Evolutionary conservation across 2,113 vertebrate genomes (phyloP), one percentile per base, ranked within the genome.

Genomic region (Muntiacus reevesi): DNA sequence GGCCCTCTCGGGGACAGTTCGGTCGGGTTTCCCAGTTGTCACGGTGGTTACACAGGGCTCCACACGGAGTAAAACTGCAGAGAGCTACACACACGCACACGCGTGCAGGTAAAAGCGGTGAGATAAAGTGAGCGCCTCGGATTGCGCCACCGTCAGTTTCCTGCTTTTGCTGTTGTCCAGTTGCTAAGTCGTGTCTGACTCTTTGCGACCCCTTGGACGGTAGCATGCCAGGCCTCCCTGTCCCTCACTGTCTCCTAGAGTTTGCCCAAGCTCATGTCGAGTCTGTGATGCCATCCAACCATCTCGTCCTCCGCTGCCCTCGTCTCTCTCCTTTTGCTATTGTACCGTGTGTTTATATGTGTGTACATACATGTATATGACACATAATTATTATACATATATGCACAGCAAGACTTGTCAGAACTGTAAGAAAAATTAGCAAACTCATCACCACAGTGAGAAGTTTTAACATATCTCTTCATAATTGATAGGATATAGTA

Each of bases 61-160:
- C 23, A 1, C 25, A 0, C 2, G 83, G 7, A 33, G 12, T 7
- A 14, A 27, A 59, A 3, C 6, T 28, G 15, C 82, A 67, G 23
- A 54, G 12, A 11, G 45, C 83, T 1, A 0, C 83, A 25, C 30
- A 7, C n/a, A 28, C 21, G 1, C 11, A 5, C 1, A 2, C 4
- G 2, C 14, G 17, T 7, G 40, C 40, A 3, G 1, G 36, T 2
- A 17, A 11, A 6, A 12, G 16, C 16, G 0, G 28, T 5, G 27
- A 45, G 2, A 3, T 1, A 10, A 2, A 60, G 23, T 12, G 6
- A 27, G 43, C 33, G 1, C 40, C 30, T 17, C 3, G 15, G 40
- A 4, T 2, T 2, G 5, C 1, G 0, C 7, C 25, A 1, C 7
- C 0, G 16, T 3, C 33, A 9, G 3, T 0, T 28, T 21, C 71